Evolutionary conservation across 2,797 vertebrate species (phyloP).

Genomic region (Pangasius krempfi): DNA sequence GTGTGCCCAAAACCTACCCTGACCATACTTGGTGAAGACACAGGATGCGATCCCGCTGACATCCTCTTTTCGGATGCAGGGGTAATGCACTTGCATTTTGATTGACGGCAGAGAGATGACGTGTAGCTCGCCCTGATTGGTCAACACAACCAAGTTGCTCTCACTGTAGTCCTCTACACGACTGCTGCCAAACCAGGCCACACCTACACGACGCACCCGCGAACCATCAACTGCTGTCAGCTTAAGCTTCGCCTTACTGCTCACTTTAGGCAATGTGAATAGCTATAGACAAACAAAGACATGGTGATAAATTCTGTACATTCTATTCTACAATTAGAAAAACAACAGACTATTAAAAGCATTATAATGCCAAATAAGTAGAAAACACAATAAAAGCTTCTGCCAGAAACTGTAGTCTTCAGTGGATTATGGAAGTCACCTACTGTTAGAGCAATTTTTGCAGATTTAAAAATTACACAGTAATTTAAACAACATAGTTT

Average conservation of each 20-base stretch:
- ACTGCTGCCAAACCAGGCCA: constrained; percentile 90
- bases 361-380: background rate
- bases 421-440: background rate
- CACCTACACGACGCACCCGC: constrained; percentile 85
- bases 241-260: constrained; percentile 93
- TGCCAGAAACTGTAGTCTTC: background rate
- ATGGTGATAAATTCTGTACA: constrained; percentile 5
- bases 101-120: constrained; percentile 90
- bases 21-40: constrained; percentile 94
- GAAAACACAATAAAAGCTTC: background rate
- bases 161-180: constrained; percentile 87
- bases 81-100: constrained; percentile 91
- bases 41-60: constrained; percentile 97
- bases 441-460: background rate
- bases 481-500: background rate
- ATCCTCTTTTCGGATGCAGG: constrained; percentile 93
- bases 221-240: constrained; percentile 94
- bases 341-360: background rate
- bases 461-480: background rate
- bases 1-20: constrained; percentile 70
- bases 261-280: constrained; percentile 94
- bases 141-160: constrained; percentile 88
- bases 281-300: constrained; percentile 73
- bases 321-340: background rate
- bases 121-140: constrained; percentile 93